A percentile compares a stretch with the other conserved stretches of the same genome.
phyloP scores from a whole-genome alignment of 2,113 vertebrate genomes.

The Pluvianellus socialis region DNA sequence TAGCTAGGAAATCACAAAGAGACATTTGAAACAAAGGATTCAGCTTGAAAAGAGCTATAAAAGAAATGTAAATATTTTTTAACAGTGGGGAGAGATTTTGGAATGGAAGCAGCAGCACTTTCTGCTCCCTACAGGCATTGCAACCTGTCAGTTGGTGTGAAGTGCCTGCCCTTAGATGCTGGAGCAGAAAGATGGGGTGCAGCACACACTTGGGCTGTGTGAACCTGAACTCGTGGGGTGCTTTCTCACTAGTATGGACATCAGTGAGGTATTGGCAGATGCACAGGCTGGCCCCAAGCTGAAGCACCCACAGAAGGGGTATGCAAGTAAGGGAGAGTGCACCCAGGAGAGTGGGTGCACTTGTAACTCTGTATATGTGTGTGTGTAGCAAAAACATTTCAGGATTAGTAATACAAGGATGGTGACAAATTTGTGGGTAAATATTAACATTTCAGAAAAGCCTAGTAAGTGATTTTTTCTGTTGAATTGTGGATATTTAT shows the following conservation, averaged over 20 bases:
- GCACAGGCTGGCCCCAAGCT: not conserved
- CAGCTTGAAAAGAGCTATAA: not conserved
- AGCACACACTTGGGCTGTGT: fast-evolving
- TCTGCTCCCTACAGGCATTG: fast-evolving
- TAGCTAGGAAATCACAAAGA: not conserved
- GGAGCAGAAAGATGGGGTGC: not conserved
- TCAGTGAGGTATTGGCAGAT: not conserved
- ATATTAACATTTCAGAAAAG: not conserved
- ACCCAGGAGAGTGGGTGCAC: not conserved
- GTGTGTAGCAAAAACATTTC: not conserved
- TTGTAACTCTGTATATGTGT: not conserved
- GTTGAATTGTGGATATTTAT: not conserved
- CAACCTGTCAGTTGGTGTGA: not conserved
- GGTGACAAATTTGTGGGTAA: not conserved
- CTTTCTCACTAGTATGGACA: fast-evolving
- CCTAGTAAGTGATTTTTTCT: not conserved
- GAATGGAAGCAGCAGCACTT: not conserved
- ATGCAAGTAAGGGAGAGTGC: not conserved
- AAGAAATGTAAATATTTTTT: not conserved
- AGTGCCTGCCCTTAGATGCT: not conserved
- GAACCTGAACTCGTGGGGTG: not conserved
- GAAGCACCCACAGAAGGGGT: not conserved
- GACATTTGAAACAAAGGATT: not conserved
- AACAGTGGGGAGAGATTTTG: not conserved
- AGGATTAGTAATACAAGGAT: not conserved